Evolutionary conservation across 2,797 vertebrate genomes (phyloP), one percentile per base, ranked within the genome.

Genomic region (Peromyscus aztecus): DNA sequence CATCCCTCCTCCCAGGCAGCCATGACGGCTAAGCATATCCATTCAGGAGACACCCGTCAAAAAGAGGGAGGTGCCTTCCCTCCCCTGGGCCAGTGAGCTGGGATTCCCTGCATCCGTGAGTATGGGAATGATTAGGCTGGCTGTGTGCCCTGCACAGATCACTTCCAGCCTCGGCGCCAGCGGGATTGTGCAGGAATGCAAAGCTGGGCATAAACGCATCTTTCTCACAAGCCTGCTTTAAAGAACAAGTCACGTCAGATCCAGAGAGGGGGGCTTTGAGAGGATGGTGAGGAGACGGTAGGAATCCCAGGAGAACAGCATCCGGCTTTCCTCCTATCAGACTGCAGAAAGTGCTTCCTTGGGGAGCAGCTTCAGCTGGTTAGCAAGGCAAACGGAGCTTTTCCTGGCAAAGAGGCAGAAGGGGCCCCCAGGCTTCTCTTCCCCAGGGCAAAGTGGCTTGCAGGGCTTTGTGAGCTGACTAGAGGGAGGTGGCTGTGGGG

Each of bases 61-160:
- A 92, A 57, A 2, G 16, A 86, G 43, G 73, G 78, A 63, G 43
- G 67, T 52, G 78, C 80, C 71, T 90, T 93, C 90, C 90, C 83
- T 71, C 61, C 87, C 78, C 71, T 61, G 63, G 73, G 43, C 43
- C n/a, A 93, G 65, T 16, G 3, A 71, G 55, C 86, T 24, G 24
- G 90, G 94, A 96, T 80, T 95, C 93, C 95, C 91, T 63, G 10
- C 23, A 21, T 93, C 78, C 91, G 75, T 59, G 93, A 95, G 61
- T 29, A 59, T 93, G 90, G 82, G 75, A 96, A 40, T 95, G 95
- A 97, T 97, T 97, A 96, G 23, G 89, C 86, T 97, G 96, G 97
- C 95, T 3, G 0, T 76, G 12, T 89, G 94, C 91, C 95, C 83
- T 63, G 65, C 46, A 57, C 89, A 97, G 94, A 97, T 94, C 91